Conservation (phyloP, 2,113 vertebrate genomes). For the Cochlearius cochlearius region DNA sequence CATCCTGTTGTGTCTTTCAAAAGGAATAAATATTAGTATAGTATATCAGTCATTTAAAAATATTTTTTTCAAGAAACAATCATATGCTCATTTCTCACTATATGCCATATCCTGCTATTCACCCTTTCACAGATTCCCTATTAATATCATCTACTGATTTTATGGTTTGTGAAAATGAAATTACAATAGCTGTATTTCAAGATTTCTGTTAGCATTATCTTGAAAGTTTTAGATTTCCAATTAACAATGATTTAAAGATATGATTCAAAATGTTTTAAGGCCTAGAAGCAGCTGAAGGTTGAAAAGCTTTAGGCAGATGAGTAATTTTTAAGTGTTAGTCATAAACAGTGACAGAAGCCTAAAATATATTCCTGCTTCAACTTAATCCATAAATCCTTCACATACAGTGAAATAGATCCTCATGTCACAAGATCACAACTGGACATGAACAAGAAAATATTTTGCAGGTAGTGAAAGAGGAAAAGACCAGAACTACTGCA, state of each 20-base stretch:
- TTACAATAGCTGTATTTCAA: neutral
- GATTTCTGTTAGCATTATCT: neutral
- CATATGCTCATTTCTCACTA: neutral
- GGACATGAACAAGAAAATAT: neutral
- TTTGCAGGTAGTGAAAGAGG: neutral
- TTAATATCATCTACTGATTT: neutral
- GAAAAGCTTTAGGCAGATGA: neutral
- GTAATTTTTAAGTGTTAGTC: neutral
- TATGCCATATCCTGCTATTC: neutral
- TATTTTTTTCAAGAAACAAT: neutral
- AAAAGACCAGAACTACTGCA: neutral
- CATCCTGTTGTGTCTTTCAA: neutral
- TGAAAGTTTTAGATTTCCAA: neutral
- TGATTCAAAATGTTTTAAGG: neutral
- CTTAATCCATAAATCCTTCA: neutral
- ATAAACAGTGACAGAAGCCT: neutral
- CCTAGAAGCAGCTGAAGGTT: neutral
- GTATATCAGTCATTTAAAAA: neutral
- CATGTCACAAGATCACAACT: neutral
- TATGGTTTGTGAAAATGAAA: neutral
- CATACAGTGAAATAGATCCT: neutral
- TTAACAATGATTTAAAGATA: neutral
- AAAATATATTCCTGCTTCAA: neutral
- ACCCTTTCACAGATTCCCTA: neutral
- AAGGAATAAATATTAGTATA: neutral